Base-by-base conservation (phyloP, 2,113 vertebrate species). In the Bungarus multicinctus region DNA sequence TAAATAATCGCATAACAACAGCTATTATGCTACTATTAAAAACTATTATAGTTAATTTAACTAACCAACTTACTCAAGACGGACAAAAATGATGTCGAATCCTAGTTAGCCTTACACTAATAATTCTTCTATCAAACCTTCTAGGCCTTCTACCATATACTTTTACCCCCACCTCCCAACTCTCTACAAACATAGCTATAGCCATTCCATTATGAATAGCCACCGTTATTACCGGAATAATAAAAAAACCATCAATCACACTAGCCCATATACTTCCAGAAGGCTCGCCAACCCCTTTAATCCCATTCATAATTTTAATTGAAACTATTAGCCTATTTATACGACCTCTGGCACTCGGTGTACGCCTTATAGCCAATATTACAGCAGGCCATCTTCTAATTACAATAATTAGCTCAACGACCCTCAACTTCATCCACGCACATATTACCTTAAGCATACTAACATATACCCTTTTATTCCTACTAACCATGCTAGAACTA, bases 31-130 rank as follows among this genome's bases (percentile, higher is more conserved):
- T n/a, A n/a, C n/a, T 14, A 2, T 0, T 54, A 54, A 54, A 18
- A 4, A 54, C 4, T 0, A 1, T 89, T 0, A 0, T 92, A 0
- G 0, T n/a, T 0, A 0, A 0, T 0, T n/a, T 39, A 0, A 0
- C 0, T 0, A 81, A 18, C 0, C 90, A 54, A 0, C 89, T 81
- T 0, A 0, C 74, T 0, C 2, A 2, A 0, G 64, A 25, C 0
- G 90, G 87, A 0, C 93, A 91, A 0, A 91, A 85, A 27, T 53
- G 52, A 14, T 53, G 2, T 14, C 2, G 11, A 3, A 3, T 53
- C 0, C 0, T 53, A 14, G 3, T 0, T 87, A 55, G 5, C 0
- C 2, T 64, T 1, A 12, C 69, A 27, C 0, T 5, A 18, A 3
- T 0, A 0, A 5, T 94, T 0, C 0, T 74, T 0, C 0, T 0